phyloP scores from a whole-genome alignment of 2,113 vertebrate genomes.

The Microcebus jonahi region DNA sequence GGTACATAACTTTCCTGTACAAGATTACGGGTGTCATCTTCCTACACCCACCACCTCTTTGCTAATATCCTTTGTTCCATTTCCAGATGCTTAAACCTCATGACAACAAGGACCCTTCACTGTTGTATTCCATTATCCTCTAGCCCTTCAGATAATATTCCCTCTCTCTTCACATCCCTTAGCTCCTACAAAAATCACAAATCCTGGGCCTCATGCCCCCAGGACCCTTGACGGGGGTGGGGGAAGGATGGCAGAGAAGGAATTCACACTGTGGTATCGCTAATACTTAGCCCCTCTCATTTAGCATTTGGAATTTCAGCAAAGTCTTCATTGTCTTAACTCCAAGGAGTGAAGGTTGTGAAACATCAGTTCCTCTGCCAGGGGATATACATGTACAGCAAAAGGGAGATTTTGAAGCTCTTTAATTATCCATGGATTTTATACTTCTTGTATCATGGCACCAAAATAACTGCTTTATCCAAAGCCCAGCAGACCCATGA shows the following conservation, averaged over 20 bases:
- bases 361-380: background rate
- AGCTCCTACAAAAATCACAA: background rate
- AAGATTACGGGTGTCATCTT: background rate
- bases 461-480: background rate
- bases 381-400: background rate
- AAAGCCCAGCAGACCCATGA: background rate
- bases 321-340: background rate
- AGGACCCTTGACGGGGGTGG: too few species aligned
- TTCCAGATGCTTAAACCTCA: background rate
- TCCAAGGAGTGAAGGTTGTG: background rate
- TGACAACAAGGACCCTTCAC: background rate
- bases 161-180: background rate
- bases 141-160: background rate
- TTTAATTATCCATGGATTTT: background rate
- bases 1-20: background rate
- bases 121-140: background rate
- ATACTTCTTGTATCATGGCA: background rate
- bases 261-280: background rate
- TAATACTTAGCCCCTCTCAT: background rate
- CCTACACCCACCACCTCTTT: background rate
- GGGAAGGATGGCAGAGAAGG: background rate
- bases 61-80: background rate
- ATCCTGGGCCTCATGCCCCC: background rate
- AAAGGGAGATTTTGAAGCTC: background rate
- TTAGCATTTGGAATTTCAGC: background rate